A percentile compares a stretch with the other conserved stretches of the same genome.
These are phyloP conservation scores for Chaetura pelagica DNA, from an alignment of 2,113 vertebrate species.

Conservation along the genomic window DNA sequence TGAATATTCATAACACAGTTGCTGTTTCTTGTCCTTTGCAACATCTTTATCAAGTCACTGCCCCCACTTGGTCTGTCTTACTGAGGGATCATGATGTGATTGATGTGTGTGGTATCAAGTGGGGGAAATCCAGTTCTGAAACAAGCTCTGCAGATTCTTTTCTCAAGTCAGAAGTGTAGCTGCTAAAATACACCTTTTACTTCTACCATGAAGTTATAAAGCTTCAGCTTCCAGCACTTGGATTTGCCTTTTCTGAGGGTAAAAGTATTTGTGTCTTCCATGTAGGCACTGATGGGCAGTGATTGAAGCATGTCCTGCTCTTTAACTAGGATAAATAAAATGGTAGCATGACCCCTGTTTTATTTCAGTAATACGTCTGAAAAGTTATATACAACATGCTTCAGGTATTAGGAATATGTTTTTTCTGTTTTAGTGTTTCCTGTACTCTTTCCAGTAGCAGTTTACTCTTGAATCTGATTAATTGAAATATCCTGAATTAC, in stretches of 20 bases:
- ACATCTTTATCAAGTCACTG: background rate
- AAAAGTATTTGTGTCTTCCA: background rate
- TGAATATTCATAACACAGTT: background rate
- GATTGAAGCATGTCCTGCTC: background rate
- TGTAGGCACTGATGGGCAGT: background rate
- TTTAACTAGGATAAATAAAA: background rate
- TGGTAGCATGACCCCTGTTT: background rate
- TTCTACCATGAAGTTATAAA: background rate
- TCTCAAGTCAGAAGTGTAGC: background rate
- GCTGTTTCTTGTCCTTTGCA: background rate
- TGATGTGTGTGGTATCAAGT: background rate
- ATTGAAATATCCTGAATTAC: background rate
- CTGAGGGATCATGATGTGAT: fast-evolving
- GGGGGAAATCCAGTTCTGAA: background rate
- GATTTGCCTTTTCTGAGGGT: background rate
- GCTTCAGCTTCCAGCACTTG: background rate
- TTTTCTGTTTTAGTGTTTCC: background rate
- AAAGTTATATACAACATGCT: background rate
- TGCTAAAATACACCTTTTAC: background rate
- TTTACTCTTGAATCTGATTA: background rate
- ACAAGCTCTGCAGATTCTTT: background rate
- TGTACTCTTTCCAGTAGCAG: background rate
- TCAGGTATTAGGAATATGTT: background rate
- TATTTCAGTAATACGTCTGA: background rate
- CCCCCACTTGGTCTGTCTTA: background rate